Evolutionary conservation across 2,113 vertebrate genomes (phyloP).

Genomic region (Malaclemys terrapin): DNA sequence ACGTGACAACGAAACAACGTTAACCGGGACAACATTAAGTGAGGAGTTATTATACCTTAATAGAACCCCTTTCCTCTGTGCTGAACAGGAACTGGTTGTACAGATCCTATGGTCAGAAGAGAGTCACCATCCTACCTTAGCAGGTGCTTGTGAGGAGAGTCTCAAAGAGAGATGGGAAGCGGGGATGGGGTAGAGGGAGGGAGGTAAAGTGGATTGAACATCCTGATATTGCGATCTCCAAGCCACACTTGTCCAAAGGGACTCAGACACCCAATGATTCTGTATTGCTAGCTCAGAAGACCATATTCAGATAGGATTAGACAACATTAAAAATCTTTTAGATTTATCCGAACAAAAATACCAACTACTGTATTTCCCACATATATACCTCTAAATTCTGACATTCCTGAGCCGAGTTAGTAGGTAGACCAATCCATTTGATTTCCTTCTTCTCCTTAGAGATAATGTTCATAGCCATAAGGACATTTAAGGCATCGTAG

Average conservation of each 20-base stretch:
- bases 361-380: background rate
- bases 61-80: too few species aligned
- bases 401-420: slow-evolving; percentile 99
- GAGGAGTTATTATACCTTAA: too few species aligned
- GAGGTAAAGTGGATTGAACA: too few species aligned
- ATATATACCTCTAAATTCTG: slow-evolving; percentile 93
- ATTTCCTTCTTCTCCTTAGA: slow-evolving; percentile 99
- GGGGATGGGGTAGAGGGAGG: too few species aligned
- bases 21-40: too few species aligned
- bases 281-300: background rate
- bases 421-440: slow-evolving; percentile 97
- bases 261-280: background rate
- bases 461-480: slow-evolving; percentile 99
- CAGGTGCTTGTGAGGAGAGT: too few species aligned
- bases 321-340: background rate
- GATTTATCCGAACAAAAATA: background rate
- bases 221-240: too few species aligned
- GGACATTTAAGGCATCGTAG: slow-evolving; percentile 97
- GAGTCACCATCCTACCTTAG: too few species aligned
- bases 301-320: background rate
- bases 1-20: too few species aligned
- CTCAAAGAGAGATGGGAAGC: too few species aligned
- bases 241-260: background rate
- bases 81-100: too few species aligned
- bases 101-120: too few species aligned